Percentiles rank a stretch among this genome's conserved stretches.
phyloP scores from a whole-genome alignment of 1,140 invertebrate genomes.

The Thalassaphorura encarpata region DNA sequence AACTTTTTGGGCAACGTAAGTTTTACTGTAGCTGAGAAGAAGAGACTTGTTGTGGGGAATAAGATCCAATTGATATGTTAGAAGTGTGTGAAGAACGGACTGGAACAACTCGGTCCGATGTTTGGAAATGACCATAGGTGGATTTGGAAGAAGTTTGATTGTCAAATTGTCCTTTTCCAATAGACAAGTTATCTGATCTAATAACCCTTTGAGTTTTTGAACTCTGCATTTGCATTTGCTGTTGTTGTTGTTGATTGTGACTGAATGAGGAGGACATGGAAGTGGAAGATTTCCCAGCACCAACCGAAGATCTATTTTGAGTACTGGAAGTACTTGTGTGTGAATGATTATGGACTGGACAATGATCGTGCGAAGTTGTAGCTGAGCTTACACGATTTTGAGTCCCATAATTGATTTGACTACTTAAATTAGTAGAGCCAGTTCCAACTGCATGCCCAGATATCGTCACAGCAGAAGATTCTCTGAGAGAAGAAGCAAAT shows the following conservation, averaged over 20 bases:
- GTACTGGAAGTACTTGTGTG: too few relatives aligned
- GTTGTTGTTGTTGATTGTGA: conserved; percentile 3
- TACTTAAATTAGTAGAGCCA: not conserved
- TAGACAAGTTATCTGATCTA: conserved; percentile 17
- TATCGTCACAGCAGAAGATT: not conserved
- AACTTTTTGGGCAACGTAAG: conserved; percentile 19
- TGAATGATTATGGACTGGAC: conserved; percentile 5
- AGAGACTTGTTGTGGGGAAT: not conserved
- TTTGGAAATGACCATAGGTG: conserved; percentile 21
- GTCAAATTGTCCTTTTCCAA: conserved; percentile 24
- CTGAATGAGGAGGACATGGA: not conserved
- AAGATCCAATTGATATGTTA: conserved; percentile 29
- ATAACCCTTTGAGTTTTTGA: conserved; percentile 12
- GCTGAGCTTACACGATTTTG: not conserved
- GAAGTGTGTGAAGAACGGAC: conserved; percentile 26
- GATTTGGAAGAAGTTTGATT: conserved; percentile 19
- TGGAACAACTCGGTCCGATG: conserved; percentile 22
- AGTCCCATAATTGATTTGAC: not conserved
- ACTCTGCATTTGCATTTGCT: conserved; percentile 7
- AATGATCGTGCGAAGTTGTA: not conserved
- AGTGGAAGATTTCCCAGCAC: not conserved
- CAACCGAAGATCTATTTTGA: not conserved
- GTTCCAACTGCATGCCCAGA: not conserved
- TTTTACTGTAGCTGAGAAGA: conserved; percentile 24
- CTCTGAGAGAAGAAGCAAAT: conserved; percentile 24